Percentiles rank a stretch among this genome's conserved stretches.
phyloP scores from a whole-genome alignment of 2,888 invertebrate species.

The Tillus elongatus region DNA sequence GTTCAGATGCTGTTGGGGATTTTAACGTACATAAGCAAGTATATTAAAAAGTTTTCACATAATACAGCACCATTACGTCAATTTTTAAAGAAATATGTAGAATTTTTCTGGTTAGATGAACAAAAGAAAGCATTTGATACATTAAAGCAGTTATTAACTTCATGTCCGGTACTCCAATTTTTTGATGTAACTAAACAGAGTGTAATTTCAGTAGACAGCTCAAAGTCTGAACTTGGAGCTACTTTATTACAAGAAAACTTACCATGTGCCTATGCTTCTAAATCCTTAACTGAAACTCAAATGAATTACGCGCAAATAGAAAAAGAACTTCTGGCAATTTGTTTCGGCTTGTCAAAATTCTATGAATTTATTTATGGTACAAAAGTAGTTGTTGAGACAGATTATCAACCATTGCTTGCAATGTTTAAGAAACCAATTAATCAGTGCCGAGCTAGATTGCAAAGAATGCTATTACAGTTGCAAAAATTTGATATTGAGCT shows the following conservation, averaged over 20 bases:
- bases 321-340: constrained; percentile 8
- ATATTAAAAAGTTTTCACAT: constrained; percentile 12
- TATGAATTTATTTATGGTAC: constrained; percentile 10
- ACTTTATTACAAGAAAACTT: constrained; percentile 22
- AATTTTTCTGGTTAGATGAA: constrained; percentile 11
- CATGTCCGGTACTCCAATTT: constrained; percentile 12
- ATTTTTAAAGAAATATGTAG: constrained; percentile 11
- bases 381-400: too few species aligned
- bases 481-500: constrained; percentile 13
- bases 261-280: constrained; percentile 25
- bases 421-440: too few species aligned
- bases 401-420: too few species aligned
- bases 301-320: constrained; percentile 11
- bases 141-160: constrained; percentile 12
- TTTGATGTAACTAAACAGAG: constrained; percentile 12
- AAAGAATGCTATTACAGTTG: too few species aligned
- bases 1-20: constrained; percentile 7
- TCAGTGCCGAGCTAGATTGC: too few species aligned
- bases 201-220: constrained; percentile 19
- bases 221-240: constrained; percentile 17
- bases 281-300: constrained; percentile 9
- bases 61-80: constrained; percentile 8
- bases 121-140: constrained; percentile 11
- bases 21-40: constrained; percentile 10
- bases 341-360: constrained; percentile 8